A percentile compares a stretch with the other conserved stretches of the same genome.
phyloP scores from a whole-genome alignment of 1,140 invertebrate species.

The Eurosta solidaginis region DNA sequence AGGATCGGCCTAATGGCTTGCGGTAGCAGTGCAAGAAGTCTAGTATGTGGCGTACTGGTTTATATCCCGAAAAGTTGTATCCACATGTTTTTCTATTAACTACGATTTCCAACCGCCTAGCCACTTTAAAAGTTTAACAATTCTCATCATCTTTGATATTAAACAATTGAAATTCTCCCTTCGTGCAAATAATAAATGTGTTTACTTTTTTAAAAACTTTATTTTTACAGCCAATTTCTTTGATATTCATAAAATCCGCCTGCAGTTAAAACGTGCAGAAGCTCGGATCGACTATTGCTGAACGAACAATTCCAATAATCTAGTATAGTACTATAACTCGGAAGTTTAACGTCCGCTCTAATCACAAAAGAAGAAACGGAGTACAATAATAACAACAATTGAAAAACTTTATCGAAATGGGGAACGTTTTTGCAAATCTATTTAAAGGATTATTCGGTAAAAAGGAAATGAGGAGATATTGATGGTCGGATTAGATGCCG shows the following conservation, averaged over 20 bases:
- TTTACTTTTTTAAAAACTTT: background rate
- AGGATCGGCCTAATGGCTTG: too few relatives aligned
- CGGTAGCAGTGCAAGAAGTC: too few relatives aligned
- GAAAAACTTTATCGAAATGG: conserved; percentile 65
- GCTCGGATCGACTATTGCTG: background rate
- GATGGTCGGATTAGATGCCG: conserved; percentile 97
- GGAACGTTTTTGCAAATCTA: conserved; percentile 84
- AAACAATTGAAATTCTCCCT: too few relatives aligned
- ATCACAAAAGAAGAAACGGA: background rate
- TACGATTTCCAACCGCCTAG: too few relatives aligned
- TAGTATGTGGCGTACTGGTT: too few relatives aligned
- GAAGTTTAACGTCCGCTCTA: background rate
- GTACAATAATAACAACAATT: conserved; percentile 33
- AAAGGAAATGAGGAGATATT: conserved; percentile 98
- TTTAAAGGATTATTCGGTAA: conserved; percentile 97
- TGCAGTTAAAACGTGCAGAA: background rate
- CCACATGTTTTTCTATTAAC: too few relatives aligned
- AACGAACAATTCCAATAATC: conserved; percentile 31
- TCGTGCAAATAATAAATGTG: background rate
- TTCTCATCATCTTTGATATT: too few relatives aligned
- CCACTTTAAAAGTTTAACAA: too few relatives aligned
- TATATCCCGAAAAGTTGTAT: too few relatives aligned
- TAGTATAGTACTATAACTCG: background rate
- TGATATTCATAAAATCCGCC: background rate
- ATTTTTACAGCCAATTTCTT: background rate